phyloP scores from a whole-genome alignment of 2,797 vertebrate species.

The Cyprinella venusta region DNA sequence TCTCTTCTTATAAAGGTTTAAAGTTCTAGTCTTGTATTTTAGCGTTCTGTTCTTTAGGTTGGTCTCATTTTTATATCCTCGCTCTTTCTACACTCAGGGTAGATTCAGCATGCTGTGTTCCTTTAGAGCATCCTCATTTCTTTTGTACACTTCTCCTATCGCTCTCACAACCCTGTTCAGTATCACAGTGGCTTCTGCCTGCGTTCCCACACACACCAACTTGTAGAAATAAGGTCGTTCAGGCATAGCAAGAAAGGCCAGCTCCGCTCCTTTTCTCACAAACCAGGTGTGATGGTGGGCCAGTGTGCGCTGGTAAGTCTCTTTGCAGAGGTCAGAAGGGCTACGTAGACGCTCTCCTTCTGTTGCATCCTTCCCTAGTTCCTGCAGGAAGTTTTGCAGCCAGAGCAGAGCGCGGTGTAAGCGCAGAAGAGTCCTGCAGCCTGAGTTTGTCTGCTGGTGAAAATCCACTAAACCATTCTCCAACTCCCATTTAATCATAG shows the following conservation, averaged over 20 bases:
- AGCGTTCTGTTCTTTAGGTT: not conserved
- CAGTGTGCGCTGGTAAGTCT: constrained; percentile 82
- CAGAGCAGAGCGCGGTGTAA: constrained; percentile 87
- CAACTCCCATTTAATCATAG: constrained; percentile 82
- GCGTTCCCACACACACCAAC: constrained; percentile 77
- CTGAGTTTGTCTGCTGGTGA: constrained; percentile 71
- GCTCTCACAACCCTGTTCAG: constrained; percentile 73
- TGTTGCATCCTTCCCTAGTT: constrained; percentile 70
- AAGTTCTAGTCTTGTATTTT: not conserved
- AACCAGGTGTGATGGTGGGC: constrained; percentile 84
- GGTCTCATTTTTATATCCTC: not conserved
- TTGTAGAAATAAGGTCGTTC: constrained; percentile 78
- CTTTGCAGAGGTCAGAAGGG: constrained; percentile 80
- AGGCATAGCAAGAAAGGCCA: constrained; percentile 87
- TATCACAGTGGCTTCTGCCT: constrained; percentile 68
- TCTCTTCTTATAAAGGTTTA: not conserved
- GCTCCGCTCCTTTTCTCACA: constrained; percentile 77
- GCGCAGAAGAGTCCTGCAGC: constrained; percentile 82
- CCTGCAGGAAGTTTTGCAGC: constrained; percentile 85
- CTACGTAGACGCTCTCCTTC: constrained; percentile 64
- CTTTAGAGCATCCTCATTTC: constrained; percentile 78
- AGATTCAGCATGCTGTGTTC: constrained; percentile 80
- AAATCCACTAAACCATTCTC: constrained; percentile 76
- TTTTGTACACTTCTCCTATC: constrained; percentile 79
- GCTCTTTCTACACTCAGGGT: constrained; percentile 66